These are phyloP conservation scores for Anguilla japonica DNA, from an alignment of 2,113 vertebrate genomes.

Conservation along the genomic window DNA sequence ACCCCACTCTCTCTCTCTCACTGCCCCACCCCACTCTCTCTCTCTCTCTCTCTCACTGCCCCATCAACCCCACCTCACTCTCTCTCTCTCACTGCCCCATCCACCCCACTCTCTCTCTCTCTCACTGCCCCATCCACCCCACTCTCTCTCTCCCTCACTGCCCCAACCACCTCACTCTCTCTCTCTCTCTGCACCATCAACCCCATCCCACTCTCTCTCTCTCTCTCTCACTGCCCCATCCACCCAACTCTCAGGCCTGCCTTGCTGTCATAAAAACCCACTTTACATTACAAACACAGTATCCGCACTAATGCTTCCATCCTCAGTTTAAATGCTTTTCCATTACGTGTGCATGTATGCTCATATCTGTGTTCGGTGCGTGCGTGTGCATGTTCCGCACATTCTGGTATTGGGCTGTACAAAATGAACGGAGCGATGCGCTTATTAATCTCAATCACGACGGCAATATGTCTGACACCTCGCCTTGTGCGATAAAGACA, in stretches of 20 bases:
- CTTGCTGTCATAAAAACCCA: constrained; percentile 28
- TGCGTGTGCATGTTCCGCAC: not conserved
- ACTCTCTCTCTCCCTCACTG: too few species aligned
- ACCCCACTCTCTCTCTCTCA: constrained; percentile 8
- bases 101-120: not conserved
- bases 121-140: not conserved
- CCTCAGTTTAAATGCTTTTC: too few species aligned
- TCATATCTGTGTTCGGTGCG: not conserved
- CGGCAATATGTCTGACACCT: not conserved
- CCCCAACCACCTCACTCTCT: too few species aligned
- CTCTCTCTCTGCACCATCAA: too few species aligned
- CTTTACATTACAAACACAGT: too few species aligned
- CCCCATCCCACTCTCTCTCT: too few species aligned
- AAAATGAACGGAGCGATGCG: not conserved
- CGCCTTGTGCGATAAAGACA: not conserved
- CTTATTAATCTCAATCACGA: not conserved
- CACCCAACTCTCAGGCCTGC: constrained; percentile 22
- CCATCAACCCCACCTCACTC: too few species aligned
- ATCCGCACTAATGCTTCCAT: too few species aligned
- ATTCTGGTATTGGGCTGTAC: not conserved
- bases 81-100: not conserved
- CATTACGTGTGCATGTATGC: not conserved
- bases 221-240: constrained; percentile 5
- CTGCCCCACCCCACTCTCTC: too few species aligned
- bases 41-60: too few species aligned